phyloP scores from a whole-genome alignment of 2,113 vertebrate species.

The Rana temporaria region DNA sequence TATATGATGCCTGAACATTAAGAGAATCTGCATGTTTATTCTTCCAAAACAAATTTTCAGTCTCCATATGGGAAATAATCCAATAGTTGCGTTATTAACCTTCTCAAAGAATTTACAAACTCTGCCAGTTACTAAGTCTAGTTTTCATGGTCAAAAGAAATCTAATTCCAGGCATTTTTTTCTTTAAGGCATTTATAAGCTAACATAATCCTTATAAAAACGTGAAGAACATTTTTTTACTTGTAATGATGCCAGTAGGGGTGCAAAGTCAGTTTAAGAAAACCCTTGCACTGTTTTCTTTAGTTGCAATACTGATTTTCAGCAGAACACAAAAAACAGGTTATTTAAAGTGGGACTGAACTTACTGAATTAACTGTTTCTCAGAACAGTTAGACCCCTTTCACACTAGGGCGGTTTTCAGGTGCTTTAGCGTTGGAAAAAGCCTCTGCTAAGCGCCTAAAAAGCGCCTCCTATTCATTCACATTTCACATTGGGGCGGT shows the following conservation, averaged over 20 bases:
- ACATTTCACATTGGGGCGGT: too few relatives aligned
- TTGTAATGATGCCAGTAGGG: conserved; percentile 44
- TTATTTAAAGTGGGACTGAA: background rate
- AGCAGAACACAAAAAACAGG: background rate
- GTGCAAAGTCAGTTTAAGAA: conserved; percentile 53
- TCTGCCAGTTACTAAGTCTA: conserved; percentile 50
- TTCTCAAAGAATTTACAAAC: conserved; percentile 47
- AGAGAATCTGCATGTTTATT: conserved; percentile 40
- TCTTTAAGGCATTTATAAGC: conserved; percentile 34
- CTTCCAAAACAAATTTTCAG: conserved; percentile 52
- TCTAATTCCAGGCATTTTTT: conserved; percentile 54
- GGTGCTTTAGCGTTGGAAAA: too few relatives aligned
- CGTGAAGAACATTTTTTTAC: conserved; percentile 34
- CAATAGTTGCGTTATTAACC: conserved; percentile 50
- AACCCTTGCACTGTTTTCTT: conserved; percentile 24
- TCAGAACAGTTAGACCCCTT: too few relatives aligned
- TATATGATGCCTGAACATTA: conserved; percentile 44
- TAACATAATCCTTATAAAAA: conserved; percentile 53
- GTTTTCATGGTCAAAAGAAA: conserved; percentile 55
- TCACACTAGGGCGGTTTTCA: too few relatives aligned
- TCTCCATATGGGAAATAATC: conserved; percentile 44
- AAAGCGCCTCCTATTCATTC: too few relatives aligned
- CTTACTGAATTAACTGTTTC: too few relatives aligned
- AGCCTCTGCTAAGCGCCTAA: too few relatives aligned
- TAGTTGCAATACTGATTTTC: conserved; percentile 10